Base-by-base conservation (phyloP, 2,888 invertebrate species). In the Loripinus fragilis region DNA sequence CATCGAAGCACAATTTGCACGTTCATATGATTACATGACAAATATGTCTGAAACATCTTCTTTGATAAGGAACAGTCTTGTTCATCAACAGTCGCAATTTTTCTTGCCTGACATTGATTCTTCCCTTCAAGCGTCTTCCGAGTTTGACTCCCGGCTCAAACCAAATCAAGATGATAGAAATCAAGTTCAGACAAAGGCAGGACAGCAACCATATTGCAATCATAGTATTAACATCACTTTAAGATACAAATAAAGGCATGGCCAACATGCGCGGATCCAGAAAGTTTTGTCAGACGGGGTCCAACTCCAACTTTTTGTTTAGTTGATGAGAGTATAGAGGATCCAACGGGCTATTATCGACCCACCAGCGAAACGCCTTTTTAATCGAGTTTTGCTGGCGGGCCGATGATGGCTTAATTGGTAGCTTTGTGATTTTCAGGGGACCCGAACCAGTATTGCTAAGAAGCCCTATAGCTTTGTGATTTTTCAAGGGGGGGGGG, bases 221-320 rank as follows among this genome's bases (percentile, higher is more conserved):
- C 89, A 90, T 68, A 91, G 90, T 68, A 91, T 91, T n/a, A 91
- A 91, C 69, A 91, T 91, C 17, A 91, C 91, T 10, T 79, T 91
- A 2, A 89, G 90, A 28, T 91, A 91, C 66, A 91, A 90, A 60
- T 89, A 77, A 25, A 20, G n/a, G n/a, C n/a, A n/a, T n/a, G n/a
- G n/a, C n/a, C n/a, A n/a, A n/a, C n/a, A n/a, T n/a, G n/a, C n/a
- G n/a, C n/a, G n/a, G n/a, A n/a, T n/a, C n/a, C n/a, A n/a, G n/a
- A n/a, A n/a, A n/a, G n/a, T n/a, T n/a, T n/a, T n/a, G n/a, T n/a
- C n/a, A n/a, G n/a, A n/a, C n/a, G n/a, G n/a, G n/a, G n/a, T n/a
- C n/a, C n/a, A n/a, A n/a, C n/a, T n/a, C n/a, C n/a, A n/a, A n/a
- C n/a, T n/a, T n/a, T n/a, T n/a, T n/a, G n/a, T n/a, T n/a, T n/a